A percentile compares a stretch with the other conserved stretches of the same genome.
These are phyloP conservation scores for Psittacula echo DNA, from an alignment of 2,797 vertebrate genomes.

Conservation along the genomic window DNA sequence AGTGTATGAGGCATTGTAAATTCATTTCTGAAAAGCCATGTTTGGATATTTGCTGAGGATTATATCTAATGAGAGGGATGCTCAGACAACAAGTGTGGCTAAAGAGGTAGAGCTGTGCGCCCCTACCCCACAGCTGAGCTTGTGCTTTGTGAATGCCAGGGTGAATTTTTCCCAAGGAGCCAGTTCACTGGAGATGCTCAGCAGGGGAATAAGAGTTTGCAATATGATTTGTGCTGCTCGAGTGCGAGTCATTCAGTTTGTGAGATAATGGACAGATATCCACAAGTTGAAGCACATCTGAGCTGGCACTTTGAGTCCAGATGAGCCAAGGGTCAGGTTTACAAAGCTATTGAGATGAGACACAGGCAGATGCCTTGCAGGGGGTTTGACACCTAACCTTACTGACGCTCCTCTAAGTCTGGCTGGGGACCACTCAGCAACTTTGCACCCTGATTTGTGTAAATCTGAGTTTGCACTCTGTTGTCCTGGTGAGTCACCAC, in stretches of 20 bases:
- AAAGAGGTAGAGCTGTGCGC: background rate
- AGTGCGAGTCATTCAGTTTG: fast-evolving
- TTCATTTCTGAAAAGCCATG: background rate
- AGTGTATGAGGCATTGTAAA: background rate
- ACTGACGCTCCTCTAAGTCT: background rate
- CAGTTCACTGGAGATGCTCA: background rate
- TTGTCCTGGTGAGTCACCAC: background rate
- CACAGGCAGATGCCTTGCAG: background rate
- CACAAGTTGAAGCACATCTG: background rate
- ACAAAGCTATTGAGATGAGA: background rate
- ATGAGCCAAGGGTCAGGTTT: background rate
- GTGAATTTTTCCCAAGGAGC: background rate
- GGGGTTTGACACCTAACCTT: background rate
- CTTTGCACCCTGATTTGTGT: background rate
- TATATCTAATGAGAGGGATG: background rate
- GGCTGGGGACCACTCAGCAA: background rate
- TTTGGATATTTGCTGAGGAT: background rate
- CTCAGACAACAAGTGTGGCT: fast-evolving
- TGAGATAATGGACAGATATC: fast-evolving
- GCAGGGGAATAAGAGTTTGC: background rate
- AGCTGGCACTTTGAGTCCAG: background rate
- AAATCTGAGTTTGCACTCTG: background rate
- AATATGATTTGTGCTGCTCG: background rate
- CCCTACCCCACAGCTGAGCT: background rate
- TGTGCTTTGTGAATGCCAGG: background rate